A percentile compares a stretch with the other conserved stretches of the same genome.
Conservation (phyloP, 2,113 vertebrate genomes). For the Hemicordylus capensis region DNA sequence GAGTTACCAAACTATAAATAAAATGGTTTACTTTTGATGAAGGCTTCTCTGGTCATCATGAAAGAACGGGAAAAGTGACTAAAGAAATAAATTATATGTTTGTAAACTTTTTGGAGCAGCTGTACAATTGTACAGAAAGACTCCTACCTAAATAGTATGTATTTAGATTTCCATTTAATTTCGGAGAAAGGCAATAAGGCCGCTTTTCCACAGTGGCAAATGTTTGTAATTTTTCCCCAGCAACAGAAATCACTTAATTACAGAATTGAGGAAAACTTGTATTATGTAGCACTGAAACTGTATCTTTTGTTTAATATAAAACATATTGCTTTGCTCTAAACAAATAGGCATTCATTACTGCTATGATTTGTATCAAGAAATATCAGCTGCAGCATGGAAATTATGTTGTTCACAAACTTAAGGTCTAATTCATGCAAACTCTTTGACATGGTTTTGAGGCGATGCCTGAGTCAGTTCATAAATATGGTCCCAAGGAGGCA, state of each 20-base stretch:
- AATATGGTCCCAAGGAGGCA: too few relatives aligned
- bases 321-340: constrained; percentile 4
- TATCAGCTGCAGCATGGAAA: neutral
- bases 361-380: neutral
- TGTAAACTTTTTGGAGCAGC: neutral
- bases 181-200: neutral
- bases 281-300: constrained; percentile 7
- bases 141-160: neutral
- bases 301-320: neutral
- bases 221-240: constrained; percentile 16
- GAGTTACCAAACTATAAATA: constrained; percentile 46
- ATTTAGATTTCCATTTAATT: constrained; percentile 10
- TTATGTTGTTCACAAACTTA: neutral
- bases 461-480: too few relatives aligned
- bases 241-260: constrained; percentile 45
- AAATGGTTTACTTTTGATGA: constrained; percentile 40
- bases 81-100: neutral
- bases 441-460: neutral
- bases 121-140: neutral
- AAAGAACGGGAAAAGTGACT: constrained; percentile 14
- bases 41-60: constrained; percentile 22
- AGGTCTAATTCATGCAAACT: neutral
- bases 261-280: constrained; percentile 16
- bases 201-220: neutral
- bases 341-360: neutral